Base-by-base conservation (phyloP, 2,888 invertebrate genomes). In the Sericinus montela region DNA sequence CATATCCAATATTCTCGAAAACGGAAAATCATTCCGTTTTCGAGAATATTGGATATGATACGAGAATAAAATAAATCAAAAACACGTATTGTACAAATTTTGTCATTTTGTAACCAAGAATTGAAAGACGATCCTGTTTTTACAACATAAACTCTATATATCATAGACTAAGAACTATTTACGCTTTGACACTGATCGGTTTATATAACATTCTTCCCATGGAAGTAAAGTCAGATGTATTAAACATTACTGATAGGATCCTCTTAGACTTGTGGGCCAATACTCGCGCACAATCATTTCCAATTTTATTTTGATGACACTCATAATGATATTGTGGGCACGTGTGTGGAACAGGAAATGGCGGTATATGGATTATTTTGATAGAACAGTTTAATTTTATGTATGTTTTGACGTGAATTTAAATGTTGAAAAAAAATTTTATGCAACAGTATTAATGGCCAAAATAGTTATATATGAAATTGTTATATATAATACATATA, bases 291-390 rank as follows among this genome's bases (percentile, higher is more conserved):
- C 74, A 74, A 80, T 76, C 73, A 75, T 81, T 75, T 65, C 71
- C 75, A 73, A 84, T 81, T 79, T 74, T 67, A 71, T 73, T 78
- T 72, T 78, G 82, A 85, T 80, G 75, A 74, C 72, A 70, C 59
- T 63, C 67, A 62, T 83, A 78, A 82, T 75, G 73, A 73, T 73
- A 80, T 79, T 72, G 73, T 71, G 59, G 32, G 49, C 49, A 56
- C 54, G 62, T 58, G 54, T 35, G 10, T 38, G 15, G 44, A 45
- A 38, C 34, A 48, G 48, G 49, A 45, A 49, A 49, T 40, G 19
- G 38, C 48, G 38, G 45, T 39, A 7, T 29, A 29, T 16, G 10
- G 4, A 36, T 15, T 45, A 25, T 25, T 25, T 25, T 32, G 37
- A 47, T 42, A 13, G 32, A 16, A 14, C 15, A 25, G 10, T 34